Evolutionary conservation across 2,113 vertebrate species (phyloP).

Genomic region (Podiceps cristatus): DNA sequence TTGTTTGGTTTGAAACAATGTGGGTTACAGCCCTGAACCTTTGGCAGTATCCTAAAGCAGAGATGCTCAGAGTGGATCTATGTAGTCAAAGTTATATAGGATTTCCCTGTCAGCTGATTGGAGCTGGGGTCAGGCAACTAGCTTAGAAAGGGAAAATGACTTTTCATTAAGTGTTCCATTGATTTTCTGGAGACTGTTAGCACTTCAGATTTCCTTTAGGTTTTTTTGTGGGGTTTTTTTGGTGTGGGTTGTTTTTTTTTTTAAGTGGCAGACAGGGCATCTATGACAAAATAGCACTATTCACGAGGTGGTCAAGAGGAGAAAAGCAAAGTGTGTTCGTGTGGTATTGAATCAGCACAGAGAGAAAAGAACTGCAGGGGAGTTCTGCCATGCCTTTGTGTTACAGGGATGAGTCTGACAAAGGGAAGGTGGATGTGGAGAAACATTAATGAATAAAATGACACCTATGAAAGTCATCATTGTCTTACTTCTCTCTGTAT

Average conservation of each 20-base stretch:
- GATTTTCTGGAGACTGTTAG: conserved; percentile 45
- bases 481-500: background rate
- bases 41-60: background rate
- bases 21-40: background rate
- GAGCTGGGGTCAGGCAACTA: background rate
- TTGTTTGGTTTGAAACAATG: background rate
- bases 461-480: background rate
- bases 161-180: background rate
- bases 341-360: background rate
- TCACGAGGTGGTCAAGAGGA: background rate
- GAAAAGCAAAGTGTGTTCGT: conserved; percentile 30
- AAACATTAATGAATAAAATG: background rate
- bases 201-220: background rate
- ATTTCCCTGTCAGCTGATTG: background rate
- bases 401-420: background rate
- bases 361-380: conserved; percentile 38
- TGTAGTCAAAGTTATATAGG: background rate
- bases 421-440: background rate
- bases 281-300: background rate
- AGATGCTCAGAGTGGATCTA: background rate
- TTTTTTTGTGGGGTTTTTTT: too few relatives aligned
- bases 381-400: background rate
- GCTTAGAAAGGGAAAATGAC: background rate
- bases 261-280: background rate
- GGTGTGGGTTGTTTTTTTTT: too few relatives aligned